Conservation (phyloP, 2,113 vertebrate species). For the Candoia aspera region DNA sequence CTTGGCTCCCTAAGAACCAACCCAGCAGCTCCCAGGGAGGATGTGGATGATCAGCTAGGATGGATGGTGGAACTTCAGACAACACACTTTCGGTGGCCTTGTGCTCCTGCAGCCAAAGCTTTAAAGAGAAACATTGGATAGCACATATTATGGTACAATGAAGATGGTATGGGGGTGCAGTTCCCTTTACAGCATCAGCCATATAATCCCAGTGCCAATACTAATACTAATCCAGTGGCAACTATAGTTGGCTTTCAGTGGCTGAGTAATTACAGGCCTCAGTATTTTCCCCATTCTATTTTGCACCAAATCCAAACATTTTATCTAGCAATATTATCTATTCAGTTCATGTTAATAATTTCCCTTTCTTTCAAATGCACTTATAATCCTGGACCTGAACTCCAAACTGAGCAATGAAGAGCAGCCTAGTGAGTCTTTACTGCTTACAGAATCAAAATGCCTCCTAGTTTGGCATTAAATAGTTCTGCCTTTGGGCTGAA, state of each 20-base stretch:
- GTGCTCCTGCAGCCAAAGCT: neutral
- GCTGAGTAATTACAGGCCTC: neutral
- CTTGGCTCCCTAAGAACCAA: neutral
- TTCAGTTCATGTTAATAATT: neutral
- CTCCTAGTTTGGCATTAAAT: conserved; percentile 16
- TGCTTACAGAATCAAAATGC: conserved; percentile 15
- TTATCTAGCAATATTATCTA: neutral
- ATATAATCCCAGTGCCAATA: neutral
- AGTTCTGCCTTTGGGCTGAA: conserved; percentile 5
- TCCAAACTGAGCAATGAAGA: conserved; percentile 31
- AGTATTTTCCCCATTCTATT: neutral
- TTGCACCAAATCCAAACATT: neutral
- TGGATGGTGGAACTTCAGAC: too few species aligned
- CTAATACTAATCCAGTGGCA: neutral
- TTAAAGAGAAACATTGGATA: neutral
- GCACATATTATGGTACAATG: neutral
- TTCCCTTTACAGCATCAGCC: too few species aligned
- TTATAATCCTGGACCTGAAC: conserved; percentile 22
- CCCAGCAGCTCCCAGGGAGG: neutral
- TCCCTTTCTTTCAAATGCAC: conserved; percentile 37
- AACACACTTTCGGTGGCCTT: neutral
- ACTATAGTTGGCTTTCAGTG: neutral
- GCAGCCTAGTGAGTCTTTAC: conserved; percentile 5
- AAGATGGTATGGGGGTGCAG: neutral
- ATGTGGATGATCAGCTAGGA: neutral